Evolutionary conservation across 2,113 vertebrate species (phyloP).

Genomic region (Tylochromis polylepis): DNA sequence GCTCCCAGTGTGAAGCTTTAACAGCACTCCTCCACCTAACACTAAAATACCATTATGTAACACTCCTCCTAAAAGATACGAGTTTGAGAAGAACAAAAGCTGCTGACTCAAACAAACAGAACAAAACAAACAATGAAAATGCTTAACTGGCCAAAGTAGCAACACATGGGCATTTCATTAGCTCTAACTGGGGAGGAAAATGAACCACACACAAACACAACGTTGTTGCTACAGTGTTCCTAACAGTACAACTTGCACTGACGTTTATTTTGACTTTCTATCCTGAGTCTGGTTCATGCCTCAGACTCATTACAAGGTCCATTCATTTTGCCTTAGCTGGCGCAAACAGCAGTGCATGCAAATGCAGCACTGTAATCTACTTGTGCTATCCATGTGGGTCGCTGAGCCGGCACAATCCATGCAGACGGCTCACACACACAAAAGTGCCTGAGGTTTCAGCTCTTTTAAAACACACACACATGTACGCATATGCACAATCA

Average conservation of each 20-base stretch:
- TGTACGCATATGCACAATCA: background rate
- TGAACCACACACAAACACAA: background rate
- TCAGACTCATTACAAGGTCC: background rate
- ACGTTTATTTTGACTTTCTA: background rate
- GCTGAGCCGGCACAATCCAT: slow-evolving; percentile 17
- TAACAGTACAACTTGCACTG: background rate
- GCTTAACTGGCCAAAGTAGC: background rate
- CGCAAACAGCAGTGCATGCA: slow-evolving; percentile 8
- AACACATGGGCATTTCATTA: background rate
- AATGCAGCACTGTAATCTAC: slow-evolving; percentile 2
- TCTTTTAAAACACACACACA: background rate
- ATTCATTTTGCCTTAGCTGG: background rate
- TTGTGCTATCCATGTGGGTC: slow-evolving; percentile 24
- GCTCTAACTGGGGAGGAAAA: background rate
- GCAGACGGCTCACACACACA: background rate
- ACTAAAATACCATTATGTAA: background rate
- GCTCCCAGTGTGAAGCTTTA: background rate
- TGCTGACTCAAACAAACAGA: background rate
- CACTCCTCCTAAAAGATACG: background rate
- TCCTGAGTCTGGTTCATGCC: background rate
- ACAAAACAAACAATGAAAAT: background rate
- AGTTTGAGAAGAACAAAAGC: background rate
- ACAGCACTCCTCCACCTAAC: background rate
- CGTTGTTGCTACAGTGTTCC: slow-evolving; percentile 4
- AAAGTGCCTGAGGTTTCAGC: slow-evolving; percentile 6